phyloP scores from a whole-genome alignment of 2,113 vertebrate species.

The western clawed frog (Xenopus tropicalis) region DNA sequence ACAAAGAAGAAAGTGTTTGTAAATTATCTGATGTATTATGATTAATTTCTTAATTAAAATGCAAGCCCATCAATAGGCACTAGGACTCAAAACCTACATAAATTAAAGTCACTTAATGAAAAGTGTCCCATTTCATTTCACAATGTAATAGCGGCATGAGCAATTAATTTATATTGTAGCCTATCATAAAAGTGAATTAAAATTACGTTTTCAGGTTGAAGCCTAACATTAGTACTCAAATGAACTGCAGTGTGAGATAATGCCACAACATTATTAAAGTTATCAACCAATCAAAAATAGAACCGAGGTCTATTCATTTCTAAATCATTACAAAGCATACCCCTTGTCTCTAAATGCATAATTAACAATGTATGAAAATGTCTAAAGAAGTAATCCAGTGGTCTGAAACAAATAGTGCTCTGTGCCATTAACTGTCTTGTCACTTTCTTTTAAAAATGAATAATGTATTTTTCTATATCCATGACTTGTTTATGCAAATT shows the following conservation, averaged over 20 bases:
- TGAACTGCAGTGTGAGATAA: slow-evolving; percentile 4
- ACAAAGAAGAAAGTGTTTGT: not conserved
- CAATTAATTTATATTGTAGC: slow-evolving; percentile 7
- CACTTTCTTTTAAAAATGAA: not conserved
- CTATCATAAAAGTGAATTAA: slow-evolving; percentile 12
- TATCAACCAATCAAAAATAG: slow-evolving; percentile 11
- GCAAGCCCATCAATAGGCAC: not conserved
- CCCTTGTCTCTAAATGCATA: not conserved
- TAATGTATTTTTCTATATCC: not conserved
- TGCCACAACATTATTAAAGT: slow-evolving; percentile 5
- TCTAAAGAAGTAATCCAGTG: not conserved
- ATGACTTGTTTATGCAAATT: not conserved
- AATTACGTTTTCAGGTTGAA: slow-evolving; percentile 11
- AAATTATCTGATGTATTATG: not conserved
- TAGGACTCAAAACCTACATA: not conserved
- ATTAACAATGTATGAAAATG: slow-evolving; percentile 19
- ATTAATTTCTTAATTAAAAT: not conserved
- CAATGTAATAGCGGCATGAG: slow-evolving; percentile 8
- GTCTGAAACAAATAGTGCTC: not conserved
- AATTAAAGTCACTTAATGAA: slow-evolving; percentile 10
- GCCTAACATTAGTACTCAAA: slow-evolving; percentile 1
- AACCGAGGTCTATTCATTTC: not conserved
- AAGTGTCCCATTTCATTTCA: slow-evolving; percentile 11
- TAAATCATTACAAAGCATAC: slow-evolving; percentile 3
- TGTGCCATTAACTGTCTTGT: not conserved